phyloP scores from a whole-genome alignment of 2,113 vertebrate genomes.

The Muntiacus muntjak region DNA sequence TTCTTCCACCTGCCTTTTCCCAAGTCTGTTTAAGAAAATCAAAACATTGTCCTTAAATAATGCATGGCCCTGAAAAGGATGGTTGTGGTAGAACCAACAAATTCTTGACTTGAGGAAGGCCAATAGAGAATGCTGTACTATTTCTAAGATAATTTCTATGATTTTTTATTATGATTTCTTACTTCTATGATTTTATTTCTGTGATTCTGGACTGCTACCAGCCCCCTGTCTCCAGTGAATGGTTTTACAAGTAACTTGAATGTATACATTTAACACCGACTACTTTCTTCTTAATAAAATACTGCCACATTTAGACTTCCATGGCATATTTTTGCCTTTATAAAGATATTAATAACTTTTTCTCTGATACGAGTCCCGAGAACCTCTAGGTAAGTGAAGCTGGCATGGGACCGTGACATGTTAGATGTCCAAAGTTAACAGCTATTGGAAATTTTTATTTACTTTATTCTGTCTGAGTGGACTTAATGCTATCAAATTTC shows the following conservation, averaged over 20 bases:
- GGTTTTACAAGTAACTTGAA: constrained; percentile 34
- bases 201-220: not conserved
- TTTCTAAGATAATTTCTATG: constrained; percentile 13
- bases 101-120: not conserved
- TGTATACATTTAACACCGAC: constrained; percentile 23
- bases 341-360: constrained; percentile 55
- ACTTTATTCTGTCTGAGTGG: constrained; percentile 42
- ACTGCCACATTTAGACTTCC: constrained; percentile 35
- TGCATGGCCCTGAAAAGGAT: not conserved
- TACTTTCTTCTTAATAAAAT: constrained; percentile 57
- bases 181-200: not conserved
- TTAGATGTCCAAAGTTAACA: constrained; percentile 52
- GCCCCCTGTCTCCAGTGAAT: not conserved
- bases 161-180: no score
- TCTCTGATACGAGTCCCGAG: constrained; percentile 19
- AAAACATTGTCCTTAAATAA: not conserved
- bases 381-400: not conserved
- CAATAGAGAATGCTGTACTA: not conserved
- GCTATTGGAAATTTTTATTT: constrained; percentile 56
- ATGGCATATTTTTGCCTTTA: constrained; percentile 45
- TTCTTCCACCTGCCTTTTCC: not conserved
- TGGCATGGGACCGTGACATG: not conserved
- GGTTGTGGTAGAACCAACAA: not conserved
- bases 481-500: constrained; percentile 48
- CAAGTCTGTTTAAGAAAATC: not conserved